Percentiles rank a stretch among this genome's conserved stretches.
These are phyloP conservation scores for Pachyramphus minor DNA, from an alignment of 2,113 vertebrate species.

Conservation along the genomic window DNA sequence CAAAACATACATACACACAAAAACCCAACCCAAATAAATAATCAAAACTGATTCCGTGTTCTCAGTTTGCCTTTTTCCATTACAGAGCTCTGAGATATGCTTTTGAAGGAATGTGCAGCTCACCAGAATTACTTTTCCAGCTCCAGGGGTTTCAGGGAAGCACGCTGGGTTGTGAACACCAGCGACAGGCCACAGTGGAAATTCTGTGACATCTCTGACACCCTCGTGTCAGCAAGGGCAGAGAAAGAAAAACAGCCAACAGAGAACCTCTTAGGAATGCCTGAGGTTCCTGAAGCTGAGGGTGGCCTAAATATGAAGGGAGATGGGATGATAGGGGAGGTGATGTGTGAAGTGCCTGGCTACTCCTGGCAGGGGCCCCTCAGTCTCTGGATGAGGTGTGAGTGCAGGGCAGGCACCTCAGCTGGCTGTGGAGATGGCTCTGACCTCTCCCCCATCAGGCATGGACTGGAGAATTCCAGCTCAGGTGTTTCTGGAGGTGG, in stretches of 20 bases:
- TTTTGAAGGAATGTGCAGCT: background rate
- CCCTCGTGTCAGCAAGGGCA: background rate
- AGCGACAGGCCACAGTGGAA: background rate
- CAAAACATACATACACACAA: background rate
- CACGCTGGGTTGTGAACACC: background rate
- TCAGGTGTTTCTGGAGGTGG: background rate
- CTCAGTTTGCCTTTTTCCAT: background rate
- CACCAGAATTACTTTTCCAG: background rate
- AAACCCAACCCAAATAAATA: background rate
- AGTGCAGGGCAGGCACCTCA: background rate
- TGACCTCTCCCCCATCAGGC: background rate
- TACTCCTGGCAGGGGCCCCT: background rate
- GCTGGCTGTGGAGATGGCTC: background rate
- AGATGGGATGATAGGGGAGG: rapidly evolving
- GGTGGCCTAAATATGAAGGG: rapidly evolving
- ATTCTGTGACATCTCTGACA: background rate
- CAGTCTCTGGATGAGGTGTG: too few relatives aligned
- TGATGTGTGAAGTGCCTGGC: background rate
- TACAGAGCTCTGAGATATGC: background rate
- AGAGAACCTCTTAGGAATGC: background rate
- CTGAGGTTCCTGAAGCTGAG: background rate
- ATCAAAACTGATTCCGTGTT: background rate
- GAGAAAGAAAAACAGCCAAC: background rate
- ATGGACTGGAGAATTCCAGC: too few relatives aligned
- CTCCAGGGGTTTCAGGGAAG: background rate